phyloP scores from a whole-genome alignment of 2,113 vertebrate genomes.

The Ursus arctos region DNA sequence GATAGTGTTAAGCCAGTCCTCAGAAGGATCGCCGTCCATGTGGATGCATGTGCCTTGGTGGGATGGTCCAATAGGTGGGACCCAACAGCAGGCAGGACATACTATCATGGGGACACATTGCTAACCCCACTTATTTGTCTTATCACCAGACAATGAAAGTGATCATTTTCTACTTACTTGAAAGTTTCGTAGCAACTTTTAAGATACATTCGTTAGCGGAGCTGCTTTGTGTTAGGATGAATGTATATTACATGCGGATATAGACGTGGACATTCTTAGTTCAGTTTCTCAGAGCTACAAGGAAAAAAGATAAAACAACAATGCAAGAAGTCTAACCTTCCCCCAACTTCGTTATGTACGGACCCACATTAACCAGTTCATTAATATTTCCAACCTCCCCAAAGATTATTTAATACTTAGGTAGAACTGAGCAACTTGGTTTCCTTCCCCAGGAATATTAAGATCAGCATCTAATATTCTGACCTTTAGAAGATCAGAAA shows the following conservation, averaged over 20 bases:
- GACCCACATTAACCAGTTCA: background rate
- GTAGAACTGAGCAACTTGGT: background rate
- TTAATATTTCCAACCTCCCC: background rate
- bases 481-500: background rate
- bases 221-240: background rate
- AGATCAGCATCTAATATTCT: background rate
- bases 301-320: background rate
- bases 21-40: background rate
- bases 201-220: background rate
- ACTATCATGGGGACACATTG: background rate
- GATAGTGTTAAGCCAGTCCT: background rate
- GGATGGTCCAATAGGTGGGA: background rate
- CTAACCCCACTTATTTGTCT: background rate
- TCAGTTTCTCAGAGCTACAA: background rate
- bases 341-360: background rate
- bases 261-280: background rate
- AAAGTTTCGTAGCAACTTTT: background rate
- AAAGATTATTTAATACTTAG: background rate
- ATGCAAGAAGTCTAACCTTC: background rate
- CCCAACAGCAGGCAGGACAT: background rate
- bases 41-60: no score
- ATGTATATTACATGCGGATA: background rate
- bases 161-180: background rate
- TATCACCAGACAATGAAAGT: background rate
- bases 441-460: slow-evolving; percentile 4